Evolutionary conservation across 2,888 invertebrate species (phyloP), one percentile per base, ranked within the genome.

Genomic region (Ophion obscuratus): DNA sequence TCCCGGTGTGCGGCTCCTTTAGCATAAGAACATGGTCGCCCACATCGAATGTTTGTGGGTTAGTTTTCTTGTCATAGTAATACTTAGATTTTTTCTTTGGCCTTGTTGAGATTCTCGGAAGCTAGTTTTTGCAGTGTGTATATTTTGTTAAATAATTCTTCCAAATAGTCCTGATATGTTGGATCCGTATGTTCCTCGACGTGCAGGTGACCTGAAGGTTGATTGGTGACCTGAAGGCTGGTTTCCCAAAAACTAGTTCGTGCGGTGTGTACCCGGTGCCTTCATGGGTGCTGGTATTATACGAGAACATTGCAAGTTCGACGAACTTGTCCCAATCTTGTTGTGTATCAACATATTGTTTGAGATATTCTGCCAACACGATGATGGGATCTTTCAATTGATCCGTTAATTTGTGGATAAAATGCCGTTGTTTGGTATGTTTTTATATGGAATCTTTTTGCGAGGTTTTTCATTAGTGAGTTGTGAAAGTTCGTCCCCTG

Each of bases 51-150:
- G 44, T 59, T 27, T 81, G 57, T 0, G 75, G 71, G 59, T 84
- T 84, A 6, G 75, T 27, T 44, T 66, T 79, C 9, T 24, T 62
- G 53, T 87, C 87, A 24, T 86, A 87, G n/a, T 86, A 86, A 11
- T 53, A 27, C 61, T 85, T 81, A 0, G 81, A 81, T 68, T 20
- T 77, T n/a, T 11, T 20, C 44, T 40, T 80, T 84, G 2, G 84
- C 53, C 14, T 67, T 11, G 1, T 24, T 14, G n/a, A 57, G 17
- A 59, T 59, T 59, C 2, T 59, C 59, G 59, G 17, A 6, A n/a
- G 59, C 59, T 11, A 9, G 6, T 59, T n/a, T 2, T 10, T 20
- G 62, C 9, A 62, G 62, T 0, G 9, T 24, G 10, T 20, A 24
- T 17, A 62, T 62, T 24, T 24, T 4, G 24, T 17, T 62, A 10